Evolutionary conservation across 2,888 invertebrate species (phyloP).

Genomic region (Perithous albicinctus): DNA sequence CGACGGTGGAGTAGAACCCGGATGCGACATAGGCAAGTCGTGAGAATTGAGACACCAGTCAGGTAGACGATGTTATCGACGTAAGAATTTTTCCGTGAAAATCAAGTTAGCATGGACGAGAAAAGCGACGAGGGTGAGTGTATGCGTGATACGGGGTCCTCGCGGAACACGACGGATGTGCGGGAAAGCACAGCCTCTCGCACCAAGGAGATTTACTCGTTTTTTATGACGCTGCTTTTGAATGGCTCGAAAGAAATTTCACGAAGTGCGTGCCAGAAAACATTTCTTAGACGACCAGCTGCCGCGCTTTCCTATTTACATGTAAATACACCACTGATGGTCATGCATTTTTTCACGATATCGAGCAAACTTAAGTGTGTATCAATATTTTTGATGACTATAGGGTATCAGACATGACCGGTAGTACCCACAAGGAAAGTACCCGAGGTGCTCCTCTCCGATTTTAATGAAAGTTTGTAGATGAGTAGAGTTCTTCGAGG

Average conservation of each 20-base stretch:
- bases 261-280: neutral
- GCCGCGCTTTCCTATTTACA: neutral
- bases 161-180: neutral
- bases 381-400: neutral
- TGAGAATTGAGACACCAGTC: slow-evolving; percentile 77
- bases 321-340: neutral
- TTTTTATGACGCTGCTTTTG: neutral
- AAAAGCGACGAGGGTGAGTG: neutral
- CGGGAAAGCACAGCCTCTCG: slow-evolving; percentile 4
- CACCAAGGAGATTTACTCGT: slow-evolving; percentile 32
- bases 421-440: no score
- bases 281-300: neutral
- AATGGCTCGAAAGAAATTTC: neutral
- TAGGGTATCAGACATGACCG: neutral
- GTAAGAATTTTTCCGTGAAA: slow-evolving; percentile 70
- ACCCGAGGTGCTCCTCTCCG: no score
- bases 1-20: slow-evolving; percentile 24
- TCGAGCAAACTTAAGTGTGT: neutral
- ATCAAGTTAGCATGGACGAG: slow-evolving; percentile 65
- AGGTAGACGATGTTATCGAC: slow-evolving; percentile 72
- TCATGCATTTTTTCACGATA: neutral
- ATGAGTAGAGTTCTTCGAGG: no score
- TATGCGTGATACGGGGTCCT: slow-evolving; percentile 29
- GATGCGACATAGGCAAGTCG: slow-evolving; percentile 55
- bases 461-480: no score